Evolutionary conservation across 2,113 vertebrate species (phyloP), one percentile per base, ranked within the genome.

Genomic region (Rattus norvegicus): DNA sequence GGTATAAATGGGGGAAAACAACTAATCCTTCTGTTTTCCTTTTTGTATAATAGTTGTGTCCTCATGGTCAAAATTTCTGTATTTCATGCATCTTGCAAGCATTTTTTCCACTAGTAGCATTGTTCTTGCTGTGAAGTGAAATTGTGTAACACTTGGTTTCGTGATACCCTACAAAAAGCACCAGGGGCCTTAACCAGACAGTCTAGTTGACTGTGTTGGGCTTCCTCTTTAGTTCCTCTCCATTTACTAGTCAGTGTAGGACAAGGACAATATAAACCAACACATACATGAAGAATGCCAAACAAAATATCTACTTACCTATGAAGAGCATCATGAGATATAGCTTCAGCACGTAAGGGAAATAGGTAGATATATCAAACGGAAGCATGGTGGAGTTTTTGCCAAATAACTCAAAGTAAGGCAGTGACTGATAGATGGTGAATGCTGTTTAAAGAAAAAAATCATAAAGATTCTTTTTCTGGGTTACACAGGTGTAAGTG

Each of bases 371-470:
- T 26, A 98, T 59, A 6, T 98, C 96, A 7, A 98, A 96, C 7
- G 98, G 97, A 63, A 98, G 83, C 87, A 97, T 94, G 80, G 98
- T 97, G 19, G 98, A 98, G 49, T 98, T 98, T 8, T 98, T 98
- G 72, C 98, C 98, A 76, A 97, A 92, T 19, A 98, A 97, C 97
- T 99, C 98, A 84, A 99, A 98, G 92, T 99, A 99, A 17, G 98
- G 98, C 97, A 99, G 96, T 0, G 99, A 99, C 92, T 99, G 98
- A 93, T 98, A 99, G 87, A 99, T 97, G 19, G 98, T 99, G 95
- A 99, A 98, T 90, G 98, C 99, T 99, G 98, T 90, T 92, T n/a
- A 83, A 89, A 96, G 70, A 77, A 67, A 63, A 65, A 77, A 59
- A 54, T 81, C 47, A 30, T 56, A 28, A 87, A 77, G 33, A 8